Evolutionary conservation across 1,140 invertebrate genomes (phyloP).

Genomic region (Trissolcus basalis): DNA sequence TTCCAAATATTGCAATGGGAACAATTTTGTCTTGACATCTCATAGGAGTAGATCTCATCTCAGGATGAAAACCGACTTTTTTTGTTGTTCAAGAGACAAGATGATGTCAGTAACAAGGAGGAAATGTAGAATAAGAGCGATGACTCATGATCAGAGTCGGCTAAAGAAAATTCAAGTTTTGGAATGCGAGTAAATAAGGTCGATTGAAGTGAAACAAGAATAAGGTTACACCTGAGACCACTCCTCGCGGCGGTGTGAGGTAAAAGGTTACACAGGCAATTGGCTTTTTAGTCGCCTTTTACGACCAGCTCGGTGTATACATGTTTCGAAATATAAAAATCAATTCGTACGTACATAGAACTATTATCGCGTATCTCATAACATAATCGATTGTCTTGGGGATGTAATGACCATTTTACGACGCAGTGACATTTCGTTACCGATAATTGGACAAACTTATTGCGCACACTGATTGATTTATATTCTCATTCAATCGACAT

Average conservation of each 20-base stretch:
- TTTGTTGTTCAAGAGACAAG: neutral
- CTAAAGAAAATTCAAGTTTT: constrained; percentile 57
- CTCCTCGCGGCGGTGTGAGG: constrained; percentile 58
- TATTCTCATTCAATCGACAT: no score
- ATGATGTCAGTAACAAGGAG: neutral
- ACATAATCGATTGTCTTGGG: constrained; percentile 52
- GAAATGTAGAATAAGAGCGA: constrained; percentile 39
- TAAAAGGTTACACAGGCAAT: constrained; percentile 61
- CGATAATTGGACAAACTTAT: constrained; percentile 27
- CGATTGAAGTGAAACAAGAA: constrained; percentile 61
- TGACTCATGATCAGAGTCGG: constrained; percentile 50
- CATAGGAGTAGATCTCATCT: no score
- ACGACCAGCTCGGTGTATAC: constrained; percentile 52
- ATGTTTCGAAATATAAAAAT: constrained; percentile 56
- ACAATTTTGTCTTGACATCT: no score
- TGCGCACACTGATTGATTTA: no score
- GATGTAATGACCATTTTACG: constrained; percentile 43
- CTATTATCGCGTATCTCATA: constrained; percentile 44
- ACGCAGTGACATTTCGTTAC: constrained; percentile 37
- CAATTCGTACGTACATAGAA: constrained; percentile 15
- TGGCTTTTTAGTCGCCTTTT: constrained; percentile 62
- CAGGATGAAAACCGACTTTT: no score
- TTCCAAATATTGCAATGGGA: no score
- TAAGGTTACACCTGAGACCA: constrained; percentile 62
- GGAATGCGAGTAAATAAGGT: constrained; percentile 60